Evolutionary conservation across 1,140 invertebrate species (phyloP).

Genomic region (Macrostomum lignano): DNA sequence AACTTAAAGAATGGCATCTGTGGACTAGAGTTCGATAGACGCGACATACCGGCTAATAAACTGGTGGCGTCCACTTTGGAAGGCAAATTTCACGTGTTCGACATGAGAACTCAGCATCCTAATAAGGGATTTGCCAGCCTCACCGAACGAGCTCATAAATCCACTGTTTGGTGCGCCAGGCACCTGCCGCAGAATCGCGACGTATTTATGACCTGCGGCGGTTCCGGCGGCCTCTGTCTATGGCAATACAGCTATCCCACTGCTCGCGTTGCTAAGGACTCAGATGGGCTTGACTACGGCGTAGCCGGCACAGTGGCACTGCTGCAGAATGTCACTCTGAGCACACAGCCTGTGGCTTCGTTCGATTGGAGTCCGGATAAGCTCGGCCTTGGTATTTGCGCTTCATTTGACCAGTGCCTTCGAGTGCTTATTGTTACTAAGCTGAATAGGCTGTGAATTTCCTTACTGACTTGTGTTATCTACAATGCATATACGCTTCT

Average conservation of each 20-base stretch:
- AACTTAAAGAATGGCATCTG: slow-evolving; percentile 76
- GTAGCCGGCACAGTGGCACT: slow-evolving; percentile 43
- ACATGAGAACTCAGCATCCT: slow-evolving; percentile 54
- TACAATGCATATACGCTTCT: too few relatives aligned
- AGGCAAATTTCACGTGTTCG: slow-evolving; percentile 60
- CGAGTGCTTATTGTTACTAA: slow-evolving; percentile 60
- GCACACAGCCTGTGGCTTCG: slow-evolving; percentile 56
- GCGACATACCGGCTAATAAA: slow-evolving; percentile 81
- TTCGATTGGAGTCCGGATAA: slow-evolving; percentile 75
- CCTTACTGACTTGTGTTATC: too few relatives aligned
- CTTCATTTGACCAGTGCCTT: slow-evolving; percentile 67
- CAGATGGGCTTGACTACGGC: slow-evolving; percentile 40
- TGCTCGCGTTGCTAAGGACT: slow-evolving; percentile 37
- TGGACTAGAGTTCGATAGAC: slow-evolving; percentile 59
- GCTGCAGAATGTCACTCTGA: slow-evolving; percentile 47
- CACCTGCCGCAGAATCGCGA: slow-evolving; percentile 78
- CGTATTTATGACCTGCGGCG: slow-evolving; percentile 62
- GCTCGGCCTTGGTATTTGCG: slow-evolving; percentile 51
- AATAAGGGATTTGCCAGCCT: slow-evolving; percentile 52
- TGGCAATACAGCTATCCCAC: slow-evolving; percentile 57
- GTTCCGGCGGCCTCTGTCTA: slow-evolving; percentile 50
- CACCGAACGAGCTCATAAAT: slow-evolving; percentile 44
- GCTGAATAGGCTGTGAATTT: slow-evolving; percentile 27
- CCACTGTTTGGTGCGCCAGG: slow-evolving; percentile 54
- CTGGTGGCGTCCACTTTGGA: slow-evolving; percentile 66